Percentiles rank a stretch among this genome's conserved stretches.
phyloP scores from a whole-genome alignment of 2,888 invertebrate genomes.

The Oxyteleia sp. region DNA sequence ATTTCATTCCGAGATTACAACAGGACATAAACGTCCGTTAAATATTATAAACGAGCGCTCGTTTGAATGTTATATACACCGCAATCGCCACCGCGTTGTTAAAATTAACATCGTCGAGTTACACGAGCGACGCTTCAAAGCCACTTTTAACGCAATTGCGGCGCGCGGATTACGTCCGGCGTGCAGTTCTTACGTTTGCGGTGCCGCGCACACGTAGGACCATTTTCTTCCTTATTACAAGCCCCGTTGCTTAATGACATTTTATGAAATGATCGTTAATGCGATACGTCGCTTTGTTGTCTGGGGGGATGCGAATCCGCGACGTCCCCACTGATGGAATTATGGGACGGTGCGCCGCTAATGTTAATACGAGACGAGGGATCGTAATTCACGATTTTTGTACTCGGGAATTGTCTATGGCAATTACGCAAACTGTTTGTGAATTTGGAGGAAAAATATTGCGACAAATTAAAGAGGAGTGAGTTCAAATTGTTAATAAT shows the following conservation, averaged over 20 bases:
- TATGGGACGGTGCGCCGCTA: background rate
- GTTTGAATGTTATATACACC: constrained; percentile 70
- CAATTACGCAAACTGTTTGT: too few relatives aligned
- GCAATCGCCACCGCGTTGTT: constrained; percentile 70
- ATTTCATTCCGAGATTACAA: constrained; percentile 71
- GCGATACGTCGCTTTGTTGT: constrained; percentile 16
- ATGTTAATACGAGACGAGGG: background rate
- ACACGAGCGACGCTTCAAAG: constrained; percentile 61
- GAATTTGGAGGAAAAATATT: too few relatives aligned
- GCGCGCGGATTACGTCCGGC: constrained; percentile 45
- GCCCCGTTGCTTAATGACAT: constrained; percentile 27
- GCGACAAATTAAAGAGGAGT: too few relatives aligned
- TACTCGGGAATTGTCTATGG: too few relatives aligned
- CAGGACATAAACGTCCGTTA: constrained; percentile 71
- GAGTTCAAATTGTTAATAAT: too few relatives aligned
- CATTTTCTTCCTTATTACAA: constrained; percentile 35
- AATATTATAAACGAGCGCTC: constrained; percentile 69
- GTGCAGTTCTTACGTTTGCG: constrained; percentile 46
- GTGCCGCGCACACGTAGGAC: constrained; percentile 5
- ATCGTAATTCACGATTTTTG: too few relatives aligned
- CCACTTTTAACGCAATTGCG: constrained; percentile 65
- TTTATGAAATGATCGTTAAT: constrained; percentile 47
- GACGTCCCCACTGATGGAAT: constrained; percentile 4
- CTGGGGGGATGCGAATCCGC: background rate
- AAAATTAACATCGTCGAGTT: constrained; percentile 68